Evolutionary conservation across 2,888 invertebrate species (phyloP).

Genomic region (Scaeva pyrastri): DNA sequence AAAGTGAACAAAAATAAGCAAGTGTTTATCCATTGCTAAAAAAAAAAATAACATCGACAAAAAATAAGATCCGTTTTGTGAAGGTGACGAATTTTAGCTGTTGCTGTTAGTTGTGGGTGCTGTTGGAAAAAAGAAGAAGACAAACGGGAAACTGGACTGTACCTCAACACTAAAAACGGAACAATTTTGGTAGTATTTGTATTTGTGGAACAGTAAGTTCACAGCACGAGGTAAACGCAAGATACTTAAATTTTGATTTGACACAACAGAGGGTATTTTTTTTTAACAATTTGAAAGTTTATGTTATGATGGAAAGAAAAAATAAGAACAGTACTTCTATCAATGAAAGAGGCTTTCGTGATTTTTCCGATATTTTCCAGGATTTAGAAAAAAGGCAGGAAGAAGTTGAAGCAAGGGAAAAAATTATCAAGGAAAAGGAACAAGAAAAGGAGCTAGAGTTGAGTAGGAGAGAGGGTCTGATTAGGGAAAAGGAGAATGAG

Average conservation of each 20-base stretch:
- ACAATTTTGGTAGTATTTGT: slow-evolving; percentile 3
- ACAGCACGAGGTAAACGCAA: background rate
- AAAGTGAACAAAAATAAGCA: too few relatives aligned
- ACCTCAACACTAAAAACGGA: background rate
- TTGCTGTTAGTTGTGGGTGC: background rate
- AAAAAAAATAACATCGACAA: too few relatives aligned
- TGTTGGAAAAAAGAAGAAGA: background rate
- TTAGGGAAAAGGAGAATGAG: too few relatives aligned
- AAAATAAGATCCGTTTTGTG: background rate
- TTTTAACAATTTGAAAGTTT: too few relatives aligned
- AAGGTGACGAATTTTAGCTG: background rate
- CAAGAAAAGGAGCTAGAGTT: background rate
- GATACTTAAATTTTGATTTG: background rate
- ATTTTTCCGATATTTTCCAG: background rate
- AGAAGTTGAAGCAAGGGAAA: slow-evolving; percentile 1
- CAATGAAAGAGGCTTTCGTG: background rate
- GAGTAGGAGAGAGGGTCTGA: too few relatives aligned
- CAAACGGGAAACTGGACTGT: background rate
- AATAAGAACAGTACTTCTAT: background rate
- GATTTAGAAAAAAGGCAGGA: background rate
- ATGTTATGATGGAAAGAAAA: background rate
- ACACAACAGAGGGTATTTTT: background rate
- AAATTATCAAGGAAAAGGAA: too few relatives aligned
- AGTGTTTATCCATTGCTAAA: too few relatives aligned
- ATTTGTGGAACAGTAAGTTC: background rate